Evolutionary conservation across 1,140 invertebrate genomes (phyloP).

Genomic region (Drosophila quadrilineata): DNA sequence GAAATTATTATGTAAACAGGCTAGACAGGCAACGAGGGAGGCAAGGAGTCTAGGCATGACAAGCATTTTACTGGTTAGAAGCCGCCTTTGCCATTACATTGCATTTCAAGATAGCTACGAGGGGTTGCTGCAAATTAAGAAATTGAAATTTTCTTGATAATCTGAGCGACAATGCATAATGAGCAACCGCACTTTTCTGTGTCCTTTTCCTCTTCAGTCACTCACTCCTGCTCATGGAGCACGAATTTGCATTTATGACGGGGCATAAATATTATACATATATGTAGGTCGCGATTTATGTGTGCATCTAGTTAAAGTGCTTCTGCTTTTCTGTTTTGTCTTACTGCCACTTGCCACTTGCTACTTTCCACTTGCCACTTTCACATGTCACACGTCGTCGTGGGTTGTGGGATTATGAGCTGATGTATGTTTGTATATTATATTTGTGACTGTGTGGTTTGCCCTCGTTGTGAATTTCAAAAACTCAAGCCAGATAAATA

Average conservation of each 20-base stretch:
- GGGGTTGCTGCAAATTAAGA: too few species aligned
- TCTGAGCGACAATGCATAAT: constrained; percentile 20
- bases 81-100: constrained; percentile 12
- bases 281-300: constrained; percentile 73
- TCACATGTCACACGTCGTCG: constrained; percentile 75
- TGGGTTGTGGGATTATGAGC: constrained; percentile 46
- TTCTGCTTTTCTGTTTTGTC: constrained; percentile 25
- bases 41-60: constrained; percentile 14
- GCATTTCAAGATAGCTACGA: background rate
- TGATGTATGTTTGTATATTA: constrained; percentile 28
- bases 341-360: background rate
- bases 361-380: constrained; percentile 39
- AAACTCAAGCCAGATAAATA: constrained; percentile 75
- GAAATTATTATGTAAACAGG: constrained; percentile 8
- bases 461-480: constrained; percentile 71
- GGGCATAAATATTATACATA: constrained; percentile 68
- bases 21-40: constrained; percentile 7
- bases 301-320: constrained; percentile 72
- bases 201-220: too few species aligned
- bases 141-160: too few species aligned
- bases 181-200: too few species aligned
- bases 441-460: constrained; percentile 56
- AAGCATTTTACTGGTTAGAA: constrained; percentile 19
- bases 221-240: too few species aligned
- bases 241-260: constrained; percentile 62